Percentiles rank a stretch among this genome's conserved stretches.
These are phyloP conservation scores for Ariolimax columbianus DNA, from an alignment of 2,888 invertebrate species.

Conservation along the genomic window DNA sequence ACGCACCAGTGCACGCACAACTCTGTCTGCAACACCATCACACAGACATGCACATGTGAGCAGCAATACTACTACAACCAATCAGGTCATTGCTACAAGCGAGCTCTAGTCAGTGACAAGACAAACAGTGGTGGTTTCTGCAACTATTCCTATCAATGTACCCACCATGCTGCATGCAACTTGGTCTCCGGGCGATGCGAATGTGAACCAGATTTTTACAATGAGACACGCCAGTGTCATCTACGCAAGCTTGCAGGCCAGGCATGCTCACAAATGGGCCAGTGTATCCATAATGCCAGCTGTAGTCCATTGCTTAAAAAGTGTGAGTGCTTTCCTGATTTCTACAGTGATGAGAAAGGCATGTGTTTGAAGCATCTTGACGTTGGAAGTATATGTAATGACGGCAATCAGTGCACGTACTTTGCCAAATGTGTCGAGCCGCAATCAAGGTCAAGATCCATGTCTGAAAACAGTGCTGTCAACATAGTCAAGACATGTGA, in stretches of 20 bases:
- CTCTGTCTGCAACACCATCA: slow-evolving; percentile 41
- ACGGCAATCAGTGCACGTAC: slow-evolving; percentile 49
- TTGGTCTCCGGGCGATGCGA: slow-evolving; percentile 43
- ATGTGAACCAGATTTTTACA: slow-evolving; percentile 50
- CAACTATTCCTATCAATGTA: slow-evolving; percentile 43
- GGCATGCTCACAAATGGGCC: slow-evolving; percentile 41
- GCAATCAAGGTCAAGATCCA: neutral
- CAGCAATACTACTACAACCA: slow-evolving; percentile 23
- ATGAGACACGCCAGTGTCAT: slow-evolving; percentile 41
- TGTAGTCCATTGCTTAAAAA: slow-evolving; percentile 38
- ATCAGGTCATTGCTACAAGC: neutral
- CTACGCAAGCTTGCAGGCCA: slow-evolving; percentile 28
- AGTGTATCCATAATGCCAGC: slow-evolving; percentile 47
- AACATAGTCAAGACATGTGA: slow-evolving; percentile 7
- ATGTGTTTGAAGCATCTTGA: slow-evolving; percentile 32
- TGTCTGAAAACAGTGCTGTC: slow-evolving; percentile 7
- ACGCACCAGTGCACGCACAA: slow-evolving; percentile 45
- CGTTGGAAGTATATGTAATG: slow-evolving; percentile 32
- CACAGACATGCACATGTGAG: slow-evolving; percentile 15
- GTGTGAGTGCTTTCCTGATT: slow-evolving; percentile 49
- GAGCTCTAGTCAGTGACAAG: slow-evolving; percentile 22
- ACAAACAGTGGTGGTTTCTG: slow-evolving; percentile 15
- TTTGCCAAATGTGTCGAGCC: slow-evolving; percentile 45
- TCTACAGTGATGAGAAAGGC: slow-evolving; percentile 40
- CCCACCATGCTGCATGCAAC: slow-evolving; percentile 49